These are phyloP conservation scores for Tarsius wallacei DNA, from an alignment of 2,797 vertebrate genomes.

Conservation along the genomic window DNA sequence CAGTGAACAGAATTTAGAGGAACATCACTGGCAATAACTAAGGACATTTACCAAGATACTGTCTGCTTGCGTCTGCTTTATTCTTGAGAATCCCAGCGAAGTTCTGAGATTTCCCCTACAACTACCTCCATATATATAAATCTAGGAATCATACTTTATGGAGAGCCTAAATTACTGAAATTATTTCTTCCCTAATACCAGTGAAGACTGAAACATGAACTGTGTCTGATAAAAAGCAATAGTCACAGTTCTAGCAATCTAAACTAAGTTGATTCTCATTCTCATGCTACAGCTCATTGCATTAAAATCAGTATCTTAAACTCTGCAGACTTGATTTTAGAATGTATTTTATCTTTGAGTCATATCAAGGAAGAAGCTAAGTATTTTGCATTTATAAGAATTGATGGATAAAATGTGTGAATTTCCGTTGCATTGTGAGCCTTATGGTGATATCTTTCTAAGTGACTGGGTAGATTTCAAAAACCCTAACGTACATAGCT, in stretches of 20 bases:
- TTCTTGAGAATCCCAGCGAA: not conserved
- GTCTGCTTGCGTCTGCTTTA: not conserved
- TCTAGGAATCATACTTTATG: not conserved
- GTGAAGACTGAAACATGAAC: not conserved
- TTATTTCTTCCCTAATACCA: not conserved
- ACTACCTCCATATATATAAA: not conserved
- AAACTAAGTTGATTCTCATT: not conserved
- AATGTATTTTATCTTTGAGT: not conserved
- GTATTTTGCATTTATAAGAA: constrained; percentile 18
- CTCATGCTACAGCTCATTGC: not conserved
- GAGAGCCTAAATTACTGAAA: not conserved
- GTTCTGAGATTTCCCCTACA: not conserved
- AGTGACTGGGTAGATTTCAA: not conserved
- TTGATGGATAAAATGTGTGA: not conserved
- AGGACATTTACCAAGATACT: not conserved
- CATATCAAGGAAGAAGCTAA: not conserved
- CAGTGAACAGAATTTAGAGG: not conserved
- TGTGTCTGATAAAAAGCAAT: not conserved
- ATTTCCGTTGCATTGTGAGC: not conserved
- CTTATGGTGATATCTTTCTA: not conserved
- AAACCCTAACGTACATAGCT: not conserved
- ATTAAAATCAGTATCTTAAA: not conserved
- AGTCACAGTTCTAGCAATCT: not conserved
- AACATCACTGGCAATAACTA: not conserved
- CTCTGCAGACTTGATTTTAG: not conserved